Evolutionary conservation across 2,113 vertebrate genomes (phyloP), one percentile per base, ranked within the genome.

Genomic region (Typhlomys cinereus): DNA sequence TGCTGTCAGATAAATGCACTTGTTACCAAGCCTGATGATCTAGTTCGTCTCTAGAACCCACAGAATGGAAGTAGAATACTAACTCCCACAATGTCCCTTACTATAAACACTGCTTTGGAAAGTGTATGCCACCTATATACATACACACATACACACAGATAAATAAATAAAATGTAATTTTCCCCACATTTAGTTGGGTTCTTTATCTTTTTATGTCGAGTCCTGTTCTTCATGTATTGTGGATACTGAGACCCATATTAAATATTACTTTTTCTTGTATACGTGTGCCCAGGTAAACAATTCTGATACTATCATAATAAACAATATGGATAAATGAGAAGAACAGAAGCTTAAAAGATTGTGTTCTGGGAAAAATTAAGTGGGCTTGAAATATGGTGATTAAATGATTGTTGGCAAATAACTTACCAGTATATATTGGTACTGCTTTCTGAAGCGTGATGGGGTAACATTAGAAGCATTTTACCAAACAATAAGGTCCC

Each of bases 391-490:
- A 23, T 78, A 48, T 87, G 91, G 73, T 71, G 66, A 61, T 84
- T 86, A 82, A 91, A 48, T 73, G 50, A 44, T 82, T 74, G n/a
- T 73, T 91, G 89, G 59, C 15, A 75, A 76, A 75, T 79, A 93
- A 54, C 61, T 92, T 41, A 82, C 31, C n/a, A 67, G 48, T 59
- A 89, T 86, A 76, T 39, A 54, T 31, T 95, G 75, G 12, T 29
- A 76, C 7, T 87, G 4, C 20, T 78, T 79, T 79, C 13, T 46
- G 29, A 50, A 10, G 14, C 87, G 4, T 54, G 17, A 39, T 83
- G 29, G 74, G 20, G 29, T 69, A 73, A 34, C 64, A 48, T 61
- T 84, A 76, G 62, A 25, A 83, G 71, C 1, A 76, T 12, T 80
- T 89, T 54, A n/a, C 12, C 29, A 78, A 92, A 46, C 74, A 48